Conservation (phyloP, 2,888 invertebrate species). For the Oscheius sp. region DNA sequence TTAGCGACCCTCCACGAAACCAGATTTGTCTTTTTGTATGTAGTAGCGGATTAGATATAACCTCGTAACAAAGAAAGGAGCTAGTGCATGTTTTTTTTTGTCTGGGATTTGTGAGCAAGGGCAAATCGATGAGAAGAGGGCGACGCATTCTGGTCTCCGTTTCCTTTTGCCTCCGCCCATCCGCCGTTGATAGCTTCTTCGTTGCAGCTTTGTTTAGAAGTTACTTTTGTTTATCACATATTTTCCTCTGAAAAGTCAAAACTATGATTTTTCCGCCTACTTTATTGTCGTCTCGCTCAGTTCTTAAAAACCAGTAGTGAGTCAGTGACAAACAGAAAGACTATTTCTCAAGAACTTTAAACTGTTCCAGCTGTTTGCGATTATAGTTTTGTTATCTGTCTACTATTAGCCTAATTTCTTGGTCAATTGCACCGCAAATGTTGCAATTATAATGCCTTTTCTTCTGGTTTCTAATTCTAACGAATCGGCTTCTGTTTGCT, state of each 20-base stretch:
- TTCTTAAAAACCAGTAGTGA: conserved; percentile 14
- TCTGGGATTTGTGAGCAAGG: conserved; percentile 34
- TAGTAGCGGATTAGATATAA: too few relatives aligned
- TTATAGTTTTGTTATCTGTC: neutral
- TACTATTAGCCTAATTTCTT: conserved; percentile 11
- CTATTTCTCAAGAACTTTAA: neutral
- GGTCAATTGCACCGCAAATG: conserved; percentile 5
- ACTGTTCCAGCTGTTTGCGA: neutral
- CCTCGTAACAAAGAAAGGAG: neutral
- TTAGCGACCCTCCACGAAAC: conserved; percentile 8
- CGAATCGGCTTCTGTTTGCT: conserved; percentile 28
- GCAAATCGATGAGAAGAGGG: conserved; percentile 34
- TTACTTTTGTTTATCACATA: too few relatives aligned
- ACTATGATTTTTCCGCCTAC: neutral
- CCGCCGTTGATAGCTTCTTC: conserved; percentile 29
- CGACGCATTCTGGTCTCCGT: conserved; percentile 37
- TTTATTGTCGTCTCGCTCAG: conserved; percentile 13
- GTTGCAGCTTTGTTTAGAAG: neutral
- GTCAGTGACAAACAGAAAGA: conserved; percentile 10
- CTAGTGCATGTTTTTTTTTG: conserved; percentile 34
- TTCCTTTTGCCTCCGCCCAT: conserved; percentile 23
- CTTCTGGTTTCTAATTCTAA: neutral
- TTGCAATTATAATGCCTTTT: conserved; percentile 7
- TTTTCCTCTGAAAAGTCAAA: too few relatives aligned
- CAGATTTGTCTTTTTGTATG: conserved; percentile 17